phyloP scores from a whole-genome alignment of 2,888 invertebrate species.

The Cryptus viduatorius region DNA sequence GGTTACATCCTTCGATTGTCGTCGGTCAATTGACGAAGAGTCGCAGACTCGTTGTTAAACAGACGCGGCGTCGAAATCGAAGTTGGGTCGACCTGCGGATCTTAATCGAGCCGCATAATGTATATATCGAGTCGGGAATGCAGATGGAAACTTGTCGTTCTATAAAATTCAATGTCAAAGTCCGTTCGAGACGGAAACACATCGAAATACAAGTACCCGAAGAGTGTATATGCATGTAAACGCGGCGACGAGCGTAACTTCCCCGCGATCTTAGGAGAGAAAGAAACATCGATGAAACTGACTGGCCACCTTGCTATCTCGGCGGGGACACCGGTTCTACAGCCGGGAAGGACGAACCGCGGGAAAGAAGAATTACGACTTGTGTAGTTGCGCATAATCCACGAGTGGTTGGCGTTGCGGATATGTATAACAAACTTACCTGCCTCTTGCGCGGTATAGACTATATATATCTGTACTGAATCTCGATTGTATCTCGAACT shows the following conservation, averaged over 20 bases:
- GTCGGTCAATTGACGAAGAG: background rate
- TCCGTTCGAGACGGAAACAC: background rate
- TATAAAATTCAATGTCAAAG: constrained; percentile 41
- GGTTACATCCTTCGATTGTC: constrained; percentile 3
- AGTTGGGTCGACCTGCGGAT: constrained; percentile 15
- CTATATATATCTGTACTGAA: background rate
- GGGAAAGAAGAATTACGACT: constrained; percentile 41
- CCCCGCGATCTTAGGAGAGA: background rate
- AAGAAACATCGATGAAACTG: background rate
- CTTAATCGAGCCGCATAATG: constrained; percentile 27
- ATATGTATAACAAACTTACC: constrained; percentile 3
- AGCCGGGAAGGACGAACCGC: constrained; percentile 31
- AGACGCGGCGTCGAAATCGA: background rate
- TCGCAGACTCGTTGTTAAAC: background rate
- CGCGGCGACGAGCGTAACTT: constrained; percentile 36
- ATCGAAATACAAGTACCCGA: constrained; percentile 6
- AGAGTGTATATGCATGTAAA: background rate
- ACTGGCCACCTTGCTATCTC: background rate
- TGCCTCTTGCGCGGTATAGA: background rate
- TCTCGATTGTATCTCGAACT: constrained; percentile 47
- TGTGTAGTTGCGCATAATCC: background rate
- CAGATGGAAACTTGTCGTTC: constrained; percentile 28
- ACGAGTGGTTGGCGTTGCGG: background rate
- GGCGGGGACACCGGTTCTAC: background rate
- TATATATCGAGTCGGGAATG: constrained; percentile 1